Conservation (phyloP, 2,888 invertebrate species). For the Hypselothyrea guttata region DNA sequence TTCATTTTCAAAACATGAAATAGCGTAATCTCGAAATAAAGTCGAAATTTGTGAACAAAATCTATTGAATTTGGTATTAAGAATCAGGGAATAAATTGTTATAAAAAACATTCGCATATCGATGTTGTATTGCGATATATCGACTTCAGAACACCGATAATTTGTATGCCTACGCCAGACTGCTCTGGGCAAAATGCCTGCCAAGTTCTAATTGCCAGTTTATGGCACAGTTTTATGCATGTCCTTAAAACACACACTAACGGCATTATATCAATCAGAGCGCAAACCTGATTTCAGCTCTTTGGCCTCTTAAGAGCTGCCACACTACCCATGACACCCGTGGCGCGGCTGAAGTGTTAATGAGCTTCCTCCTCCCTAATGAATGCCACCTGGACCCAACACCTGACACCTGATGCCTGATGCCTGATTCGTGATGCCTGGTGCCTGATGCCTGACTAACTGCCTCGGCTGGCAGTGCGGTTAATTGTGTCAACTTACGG, state of each 20-base stretch:
- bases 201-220: conserved; percentile 15
- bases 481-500: conserved; percentile 58
- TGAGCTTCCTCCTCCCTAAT: conserved; percentile 46
- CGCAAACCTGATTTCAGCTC: conserved; percentile 46
- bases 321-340: conserved; percentile 9
- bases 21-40: too few species aligned
- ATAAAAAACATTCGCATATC: too few species aligned
- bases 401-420: conserved; percentile 16
- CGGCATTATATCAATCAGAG: conserved; percentile 43
- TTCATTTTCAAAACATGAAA: too few species aligned
- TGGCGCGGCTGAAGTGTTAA: conserved; percentile 49
- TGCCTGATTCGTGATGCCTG: conserved; percentile 4
- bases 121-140: too few species aligned
- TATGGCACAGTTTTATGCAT: conserved; percentile 22
- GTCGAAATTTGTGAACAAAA: too few species aligned
- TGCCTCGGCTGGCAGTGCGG: conserved; percentile 21
- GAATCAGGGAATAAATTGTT: too few species aligned
- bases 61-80: too few species aligned
- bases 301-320: background rate
- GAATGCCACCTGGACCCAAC: conserved; percentile 27
- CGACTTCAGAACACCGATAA: too few species aligned
- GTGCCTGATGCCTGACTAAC: background rate
- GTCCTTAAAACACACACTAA: conserved; percentile 9
- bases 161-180: too few species aligned
- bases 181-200: too few species aligned